Evolutionary conservation across 2,113 vertebrate genomes (phyloP).

Genomic region (Todiramphus chloris): DNA sequence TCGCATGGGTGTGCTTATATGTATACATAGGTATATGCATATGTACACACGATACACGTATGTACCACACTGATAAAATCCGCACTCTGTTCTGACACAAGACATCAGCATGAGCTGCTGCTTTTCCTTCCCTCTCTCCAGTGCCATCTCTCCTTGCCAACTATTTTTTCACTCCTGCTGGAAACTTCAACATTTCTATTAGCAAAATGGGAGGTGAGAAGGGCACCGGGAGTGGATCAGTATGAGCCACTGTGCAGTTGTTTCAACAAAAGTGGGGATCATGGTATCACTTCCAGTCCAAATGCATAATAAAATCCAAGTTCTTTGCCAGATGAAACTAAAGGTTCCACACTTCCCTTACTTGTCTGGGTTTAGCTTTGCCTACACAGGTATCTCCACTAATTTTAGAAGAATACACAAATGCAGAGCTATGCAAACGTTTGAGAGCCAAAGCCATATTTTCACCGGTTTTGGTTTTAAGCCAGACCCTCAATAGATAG

Average conservation of each 20-base stretch:
- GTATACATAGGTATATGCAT: neutral
- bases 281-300: neutral
- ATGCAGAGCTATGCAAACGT: neutral
- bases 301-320: neutral
- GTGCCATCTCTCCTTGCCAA: neutral
- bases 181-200: neutral
- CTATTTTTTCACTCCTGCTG: neutral
- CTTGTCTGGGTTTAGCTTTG: neutral
- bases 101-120: neutral
- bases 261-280: neutral
- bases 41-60: neutral
- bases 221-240: neutral
- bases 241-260: neutral
- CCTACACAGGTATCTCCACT: neutral
- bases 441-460: neutral
- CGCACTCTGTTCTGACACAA: neutral
- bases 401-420: neutral
- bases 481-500: neutral
- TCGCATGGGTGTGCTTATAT: rapidly evolving
- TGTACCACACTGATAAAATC: neutral
- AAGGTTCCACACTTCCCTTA: neutral
- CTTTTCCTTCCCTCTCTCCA: neutral
- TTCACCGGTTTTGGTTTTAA: neutral
- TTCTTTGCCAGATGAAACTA: neutral
- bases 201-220: neutral